Conservation (phyloP, 2,113 vertebrate genomes). For the Ciconia maguari region DNA sequence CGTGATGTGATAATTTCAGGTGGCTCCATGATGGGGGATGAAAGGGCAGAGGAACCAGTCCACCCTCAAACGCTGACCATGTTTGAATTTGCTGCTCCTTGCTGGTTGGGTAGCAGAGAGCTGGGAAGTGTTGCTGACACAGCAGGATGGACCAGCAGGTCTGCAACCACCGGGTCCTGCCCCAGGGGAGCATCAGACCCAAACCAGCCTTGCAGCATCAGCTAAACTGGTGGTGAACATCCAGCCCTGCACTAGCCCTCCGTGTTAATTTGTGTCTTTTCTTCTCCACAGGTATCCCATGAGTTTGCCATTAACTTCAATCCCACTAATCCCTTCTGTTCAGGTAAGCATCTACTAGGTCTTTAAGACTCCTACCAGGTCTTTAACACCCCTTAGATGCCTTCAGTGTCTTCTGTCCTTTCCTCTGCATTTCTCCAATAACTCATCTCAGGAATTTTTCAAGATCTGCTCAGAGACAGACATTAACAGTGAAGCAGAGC, state of each 20-base stretch:
- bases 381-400: background rate
- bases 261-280: background rate
- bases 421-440: background rate
- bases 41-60: background rate
- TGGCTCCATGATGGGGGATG: background rate
- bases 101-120: background rate
- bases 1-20: background rate
- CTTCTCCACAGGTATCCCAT: constrained; percentile 88
- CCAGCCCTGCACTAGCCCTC: background rate
- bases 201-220: background rate
- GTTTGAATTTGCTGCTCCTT: background rate
- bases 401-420: background rate
- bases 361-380: background rate
- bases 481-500: background rate
- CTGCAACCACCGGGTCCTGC: background rate
- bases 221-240: background rate
- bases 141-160: background rate
- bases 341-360: constrained; percentile 75
- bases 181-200: background rate
- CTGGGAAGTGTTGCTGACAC: background rate
- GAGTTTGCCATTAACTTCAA: constrained; percentile 99
- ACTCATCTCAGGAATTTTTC: background rate
- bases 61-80: background rate
- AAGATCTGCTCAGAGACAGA: background rate
- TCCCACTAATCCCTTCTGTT: constrained; percentile 95